phyloP scores from a whole-genome alignment of 2,113 vertebrate species.

The Chunga burmeisteri region DNA sequence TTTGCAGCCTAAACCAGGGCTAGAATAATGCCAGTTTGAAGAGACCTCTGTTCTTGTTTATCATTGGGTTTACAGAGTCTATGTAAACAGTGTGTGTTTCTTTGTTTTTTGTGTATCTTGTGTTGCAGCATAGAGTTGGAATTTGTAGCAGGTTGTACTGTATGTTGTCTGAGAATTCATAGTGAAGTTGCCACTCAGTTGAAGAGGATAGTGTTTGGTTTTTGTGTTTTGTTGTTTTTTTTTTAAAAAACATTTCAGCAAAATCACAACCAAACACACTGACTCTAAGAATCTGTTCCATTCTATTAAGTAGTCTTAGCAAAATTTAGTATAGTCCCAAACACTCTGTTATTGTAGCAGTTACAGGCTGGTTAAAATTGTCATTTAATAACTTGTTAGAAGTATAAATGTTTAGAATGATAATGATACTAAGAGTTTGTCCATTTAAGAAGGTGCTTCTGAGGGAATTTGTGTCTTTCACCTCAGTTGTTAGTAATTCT shows the following conservation, averaged over 20 bases:
- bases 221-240: no score
- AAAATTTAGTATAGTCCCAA: not conserved
- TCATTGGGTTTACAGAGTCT: not conserved
- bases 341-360: not conserved
- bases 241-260: not conserved
- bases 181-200: not conserved
- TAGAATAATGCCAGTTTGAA: not conserved
- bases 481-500: not conserved
- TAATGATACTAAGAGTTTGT: not conserved
- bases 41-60: not conserved
- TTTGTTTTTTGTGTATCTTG: not conserved
- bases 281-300: not conserved
- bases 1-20: not conserved
- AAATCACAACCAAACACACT: not conserved
- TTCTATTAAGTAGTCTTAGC: not conserved
- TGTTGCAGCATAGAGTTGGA: not conserved
- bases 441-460: not conserved
- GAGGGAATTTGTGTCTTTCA: not conserved
- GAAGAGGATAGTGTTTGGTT: not conserved
- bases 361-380: not conserved
- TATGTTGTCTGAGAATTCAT: not conserved
- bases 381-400: not conserved
- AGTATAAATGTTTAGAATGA: not conserved
- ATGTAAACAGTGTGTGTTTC: not conserved
- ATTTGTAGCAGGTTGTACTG: not conserved